A percentile compares a stretch with the other conserved stretches of the same genome.
These are phyloP conservation scores for Hyperopisus bebe DNA, from an alignment of 2,113 vertebrate species.

Conservation along the genomic window DNA sequence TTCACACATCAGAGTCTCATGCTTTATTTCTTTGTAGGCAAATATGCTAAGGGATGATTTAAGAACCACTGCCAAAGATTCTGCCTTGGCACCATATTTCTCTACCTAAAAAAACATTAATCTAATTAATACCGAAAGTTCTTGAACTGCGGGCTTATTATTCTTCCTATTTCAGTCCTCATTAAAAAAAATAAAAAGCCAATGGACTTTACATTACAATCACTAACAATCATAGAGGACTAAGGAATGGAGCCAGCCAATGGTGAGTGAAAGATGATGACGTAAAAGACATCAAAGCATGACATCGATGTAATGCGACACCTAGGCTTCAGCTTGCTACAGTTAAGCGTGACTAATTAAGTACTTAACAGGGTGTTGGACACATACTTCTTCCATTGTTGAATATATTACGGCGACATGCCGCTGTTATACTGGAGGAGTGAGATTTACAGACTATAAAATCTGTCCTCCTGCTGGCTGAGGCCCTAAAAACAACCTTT, in stretches of 20 bases:
- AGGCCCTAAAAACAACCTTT: not conserved
- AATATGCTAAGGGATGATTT: conserved; percentile 15
- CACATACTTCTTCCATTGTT: not conserved
- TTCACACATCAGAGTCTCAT: conserved; percentile 12
- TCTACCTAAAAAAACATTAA: not conserved
- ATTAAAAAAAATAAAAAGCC: not conserved
- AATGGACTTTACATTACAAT: not conserved
- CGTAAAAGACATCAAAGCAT: not conserved
- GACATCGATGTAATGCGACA: not conserved
- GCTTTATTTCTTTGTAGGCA: not conserved
- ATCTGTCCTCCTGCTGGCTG: not conserved
- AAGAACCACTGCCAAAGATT: not conserved
- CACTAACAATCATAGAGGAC: not conserved
- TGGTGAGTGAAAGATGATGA: not conserved
- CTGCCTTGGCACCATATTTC: not conserved
- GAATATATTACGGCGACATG: not conserved
- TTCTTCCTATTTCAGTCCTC: not conserved
- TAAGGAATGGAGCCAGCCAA: not conserved
- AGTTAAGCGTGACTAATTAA: conserved; percentile 7
- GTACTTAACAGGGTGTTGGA: not conserved
- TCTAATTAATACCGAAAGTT: not conserved
- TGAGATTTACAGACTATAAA: conserved; percentile 1
- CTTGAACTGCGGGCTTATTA: not conserved
- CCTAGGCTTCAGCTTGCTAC: not conserved
- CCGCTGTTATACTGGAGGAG: not conserved